Conservation (phyloP, 1,140 invertebrate genomes). For the Bombus affinis region DNA sequence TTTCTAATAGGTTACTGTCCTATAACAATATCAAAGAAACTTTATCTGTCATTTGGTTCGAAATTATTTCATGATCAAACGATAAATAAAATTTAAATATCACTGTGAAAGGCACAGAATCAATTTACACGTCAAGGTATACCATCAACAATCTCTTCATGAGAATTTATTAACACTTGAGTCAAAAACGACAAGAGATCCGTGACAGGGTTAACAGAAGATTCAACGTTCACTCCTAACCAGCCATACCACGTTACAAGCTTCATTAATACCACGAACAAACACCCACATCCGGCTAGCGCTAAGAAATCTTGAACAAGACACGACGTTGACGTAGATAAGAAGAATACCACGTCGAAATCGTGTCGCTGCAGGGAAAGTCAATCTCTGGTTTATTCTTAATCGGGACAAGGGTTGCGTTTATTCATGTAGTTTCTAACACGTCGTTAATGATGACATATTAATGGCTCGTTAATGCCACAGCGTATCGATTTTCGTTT, state of each 20-base stretch:
- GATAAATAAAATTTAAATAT: not conserved
- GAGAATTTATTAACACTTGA: not conserved
- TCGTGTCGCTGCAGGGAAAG: constrained; percentile 39
- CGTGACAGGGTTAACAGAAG: not conserved
- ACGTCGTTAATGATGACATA: constrained; percentile 39
- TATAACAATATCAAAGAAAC: not conserved
- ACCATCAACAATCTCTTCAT: not conserved
- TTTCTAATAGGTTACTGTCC: not conserved
- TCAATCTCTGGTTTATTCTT: constrained; percentile 21
- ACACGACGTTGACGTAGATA: constrained; percentile 14
- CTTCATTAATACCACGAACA: not conserved
- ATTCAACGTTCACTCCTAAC: not conserved
- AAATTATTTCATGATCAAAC: not conserved
- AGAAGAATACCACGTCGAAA: constrained; percentile 18
- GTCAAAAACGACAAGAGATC: not conserved
- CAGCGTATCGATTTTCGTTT: constrained; percentile 25
- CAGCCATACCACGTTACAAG: not conserved
- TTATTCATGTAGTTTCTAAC: not conserved
- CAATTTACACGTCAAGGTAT: not conserved
- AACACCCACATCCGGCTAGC: not conserved
- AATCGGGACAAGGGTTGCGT: constrained; percentile 29
- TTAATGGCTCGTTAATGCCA: constrained; percentile 51
- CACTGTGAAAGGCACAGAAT: not conserved
- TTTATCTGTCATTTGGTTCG: not conserved
- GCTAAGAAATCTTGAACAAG: not conserved